Evolutionary conservation across 2,888 invertebrate species (phyloP), one percentile per base, ranked within the genome.

Genomic region (Leptarthrus brevirostris): DNA sequence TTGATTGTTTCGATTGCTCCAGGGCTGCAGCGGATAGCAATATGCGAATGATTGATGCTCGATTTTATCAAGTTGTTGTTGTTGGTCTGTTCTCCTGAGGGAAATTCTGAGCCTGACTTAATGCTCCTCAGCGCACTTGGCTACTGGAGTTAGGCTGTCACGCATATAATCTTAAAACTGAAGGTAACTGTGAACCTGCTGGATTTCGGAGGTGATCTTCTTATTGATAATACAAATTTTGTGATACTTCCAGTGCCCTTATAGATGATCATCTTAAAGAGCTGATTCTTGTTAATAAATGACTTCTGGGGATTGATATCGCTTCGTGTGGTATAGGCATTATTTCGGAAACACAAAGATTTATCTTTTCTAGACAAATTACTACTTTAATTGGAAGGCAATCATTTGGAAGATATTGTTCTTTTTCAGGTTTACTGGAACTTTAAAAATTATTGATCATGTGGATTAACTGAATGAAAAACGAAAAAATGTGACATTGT

Each of bases 51-150:
- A 73, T 73, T 73, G 73, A 73, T 73, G 73, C 61, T 36, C 22
- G 73, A 73, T 73, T 64, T 73, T 73, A 73, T 73, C 73, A 40
- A 30, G 30, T 36, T 4, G 54, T 18, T 61, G 64, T 73, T 73
- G 64, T 64, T 73, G 58, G 61, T 73, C 52, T 44, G 44, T 44
- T 34, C 73, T 71, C 71, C 71, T 40, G 14, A n/a, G 40, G 71
- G 71, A 20, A 53, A 34, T 20, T 16, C 40, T 54, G 40, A 71
- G 18, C 10, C 40, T 30, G 44, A 47, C 49, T 66, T 49, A 66
- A 16, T 66, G 66, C 47, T 64, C 24, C 44, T 24, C 30, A 36
- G 12, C 36, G 12, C 10, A 47, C 18, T 12, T 20, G n/a, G 66
- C 66, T 66, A 66, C 66, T 12, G 66, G 66, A 66, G 66, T 66